Percentiles rank a stretch among this genome's conserved stretches.
Conservation (phyloP, 2,888 invertebrate genomes). For the Toxonevra muliebris region DNA sequence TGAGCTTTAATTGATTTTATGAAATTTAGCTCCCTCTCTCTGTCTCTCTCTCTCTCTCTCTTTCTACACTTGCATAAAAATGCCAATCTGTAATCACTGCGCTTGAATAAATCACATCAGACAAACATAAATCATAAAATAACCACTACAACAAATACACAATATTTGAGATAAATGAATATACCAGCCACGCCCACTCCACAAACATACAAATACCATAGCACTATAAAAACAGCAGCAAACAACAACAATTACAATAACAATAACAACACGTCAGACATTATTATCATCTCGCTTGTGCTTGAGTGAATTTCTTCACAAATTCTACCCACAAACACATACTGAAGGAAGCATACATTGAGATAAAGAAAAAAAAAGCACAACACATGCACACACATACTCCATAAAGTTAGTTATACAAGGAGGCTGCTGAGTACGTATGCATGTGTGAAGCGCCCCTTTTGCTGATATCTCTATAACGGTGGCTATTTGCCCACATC, state of each 20-base stretch:
- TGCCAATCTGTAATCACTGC: constrained; percentile 46
- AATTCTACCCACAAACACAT: no score
- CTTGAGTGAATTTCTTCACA: constrained; percentile 60
- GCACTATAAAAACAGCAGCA: neutral
- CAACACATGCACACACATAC: neutral
- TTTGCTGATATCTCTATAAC: constrained; percentile 31
- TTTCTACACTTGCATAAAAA: neutral
- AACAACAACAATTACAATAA: constrained; percentile 32
- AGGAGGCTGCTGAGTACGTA: constrained; percentile 36
- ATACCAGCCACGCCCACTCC: neutral
- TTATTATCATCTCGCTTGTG: constrained; percentile 63
- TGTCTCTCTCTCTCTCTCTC: no score
- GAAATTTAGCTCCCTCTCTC: neutral
- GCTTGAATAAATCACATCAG: constrained; percentile 60
- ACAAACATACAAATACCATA: neutral
- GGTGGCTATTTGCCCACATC: constrained; percentile 21
- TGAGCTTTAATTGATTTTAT: neutral
- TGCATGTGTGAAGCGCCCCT: constrained; percentile 5
- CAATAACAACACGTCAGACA: constrained; percentile 54
- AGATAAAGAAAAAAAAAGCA: neutral
- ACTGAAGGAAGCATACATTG: neutral
- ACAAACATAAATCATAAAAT: constrained; percentile 58
- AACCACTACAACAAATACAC: constrained; percentile 39
- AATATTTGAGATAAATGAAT: constrained; percentile 21
- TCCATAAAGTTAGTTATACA: neutral